Conservation (phyloP, 2,113 vertebrate genomes). For the Apteryx mantelli region DNA sequence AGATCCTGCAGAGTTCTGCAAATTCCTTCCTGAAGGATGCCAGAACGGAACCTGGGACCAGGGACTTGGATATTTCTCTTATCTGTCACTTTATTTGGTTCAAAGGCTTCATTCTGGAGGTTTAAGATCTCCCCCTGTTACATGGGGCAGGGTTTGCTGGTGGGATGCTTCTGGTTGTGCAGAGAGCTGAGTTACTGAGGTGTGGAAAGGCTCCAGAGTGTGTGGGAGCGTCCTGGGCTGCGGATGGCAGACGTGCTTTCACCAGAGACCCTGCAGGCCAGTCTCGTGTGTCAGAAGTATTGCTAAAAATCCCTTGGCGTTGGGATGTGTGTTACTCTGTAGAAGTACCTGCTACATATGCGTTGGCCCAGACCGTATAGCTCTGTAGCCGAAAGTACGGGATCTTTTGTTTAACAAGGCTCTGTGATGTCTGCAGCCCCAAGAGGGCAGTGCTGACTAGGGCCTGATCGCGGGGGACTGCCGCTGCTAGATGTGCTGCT, state of each 20-base stretch:
- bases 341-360: fast-evolving
- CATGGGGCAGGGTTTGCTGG: neutral
- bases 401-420: fast-evolving
- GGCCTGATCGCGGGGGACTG: too few relatives aligned
- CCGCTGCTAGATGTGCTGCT: neutral
- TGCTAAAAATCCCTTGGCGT: fast-evolving
- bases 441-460: neutral
- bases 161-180: neutral
- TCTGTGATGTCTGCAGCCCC: neutral
- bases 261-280: fast-evolving
- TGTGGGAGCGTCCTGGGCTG: fast-evolving
- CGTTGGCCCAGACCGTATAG: fast-evolving
- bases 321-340: fast-evolving
- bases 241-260: neutral
- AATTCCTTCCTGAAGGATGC: neutral
- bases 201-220: fast-evolving
- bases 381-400: fast-evolving
- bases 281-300: neutral
- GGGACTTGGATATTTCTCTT: neutral
- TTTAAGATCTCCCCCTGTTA: neutral
- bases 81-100: neutral
- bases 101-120: neutral
- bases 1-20: neutral
- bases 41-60: neutral
- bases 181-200: fast-evolving